Percentiles rank a stretch among this genome's conserved stretches.
Evolutionary conservation across 1,140 invertebrate genomes (phyloP).

Genomic region (Luehdorfia chinensis): DNA sequence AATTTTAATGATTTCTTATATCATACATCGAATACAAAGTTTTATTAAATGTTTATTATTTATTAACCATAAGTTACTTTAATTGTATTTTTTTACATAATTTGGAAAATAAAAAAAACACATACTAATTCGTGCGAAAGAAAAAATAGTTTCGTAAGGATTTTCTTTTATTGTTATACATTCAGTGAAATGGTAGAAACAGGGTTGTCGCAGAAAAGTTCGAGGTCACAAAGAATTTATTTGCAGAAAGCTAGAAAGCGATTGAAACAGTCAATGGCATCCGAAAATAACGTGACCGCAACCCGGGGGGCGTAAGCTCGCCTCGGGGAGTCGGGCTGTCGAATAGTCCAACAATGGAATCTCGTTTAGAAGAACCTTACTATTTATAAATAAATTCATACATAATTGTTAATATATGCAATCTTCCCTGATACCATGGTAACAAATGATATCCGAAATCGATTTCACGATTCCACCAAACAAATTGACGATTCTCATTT

Average conservation of each 20-base stretch:
- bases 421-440: slow-evolving; percentile 1
- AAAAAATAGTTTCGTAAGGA: neutral
- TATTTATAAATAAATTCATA: neutral
- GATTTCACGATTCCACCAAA: neutral
- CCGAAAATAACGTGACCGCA: slow-evolving; percentile 1
- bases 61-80: no score
- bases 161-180: slow-evolving; percentile 2
- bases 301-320: neutral
- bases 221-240: slow-evolving; percentile 9
- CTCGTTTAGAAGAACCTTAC: neutral
- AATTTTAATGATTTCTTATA: no score
- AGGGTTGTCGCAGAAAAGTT: neutral
- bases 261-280: slow-evolving; percentile 6
- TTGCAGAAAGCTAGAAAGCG: slow-evolving; percentile 9
- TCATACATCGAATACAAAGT: no score
- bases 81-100: neutral
- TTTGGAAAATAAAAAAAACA: neutral
- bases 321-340: neutral
- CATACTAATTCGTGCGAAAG: no score
- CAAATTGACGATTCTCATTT: no score
- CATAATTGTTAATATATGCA: neutral
- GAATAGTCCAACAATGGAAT: slow-evolving; percentile 1
- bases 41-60: no score
- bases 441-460: neutral
- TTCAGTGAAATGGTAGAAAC: neutral